Base-by-base conservation (phyloP, 2,797 vertebrate species). In the Gallinago stenura region DNA sequence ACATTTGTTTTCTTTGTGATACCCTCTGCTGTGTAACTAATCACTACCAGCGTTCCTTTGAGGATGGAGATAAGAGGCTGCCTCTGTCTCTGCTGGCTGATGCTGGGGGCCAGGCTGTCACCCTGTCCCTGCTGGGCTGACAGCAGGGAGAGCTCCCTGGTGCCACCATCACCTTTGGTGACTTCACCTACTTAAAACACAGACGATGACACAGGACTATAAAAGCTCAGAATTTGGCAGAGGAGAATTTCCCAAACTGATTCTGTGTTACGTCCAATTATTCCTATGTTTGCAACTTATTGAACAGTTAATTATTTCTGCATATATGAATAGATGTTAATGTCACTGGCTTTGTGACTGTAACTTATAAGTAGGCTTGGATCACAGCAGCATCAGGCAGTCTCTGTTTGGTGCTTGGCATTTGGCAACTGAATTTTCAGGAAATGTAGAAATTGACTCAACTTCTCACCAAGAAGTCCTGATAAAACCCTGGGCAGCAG, bases 1-100 rank as follows among this genome's bases (percentile, higher is more conserved):
- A 31, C n/a, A 50, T 82, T 93, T 94, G 64, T 92, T 96, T 94
- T 89, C 81, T 85, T 92, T 94, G 41, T 46, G 81, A 92, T 83
- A 75, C 41, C 4, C 28, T 87, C 48, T 83, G 64, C 39, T 73
- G 39, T 54, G 20, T 89, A 56, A 54, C 57, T 80, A 48, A 53
- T 90, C 22, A 43, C 24, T 88, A 35, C 15, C n/a, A 84, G 43
- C 46, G 82, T 84, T 94, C 85, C 73, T 95, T 35, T 79, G 51
- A 64, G 83, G 56, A 76, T 87, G 64, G 51, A 76, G 89, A 93
- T 91, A 93, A 79, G 43, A 43, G 50, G 18, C 90, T 90, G 54
- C 31, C 21, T 84, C 39, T 88, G 62, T 90, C 70, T 93, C 66
- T 80, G 0, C 35, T 78, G 66, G 53, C 50, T 70, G 57, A 69